These are phyloP conservation scores for Argentina silus DNA, from an alignment of 2,797 vertebrate genomes.

Conservation along the genomic window DNA sequence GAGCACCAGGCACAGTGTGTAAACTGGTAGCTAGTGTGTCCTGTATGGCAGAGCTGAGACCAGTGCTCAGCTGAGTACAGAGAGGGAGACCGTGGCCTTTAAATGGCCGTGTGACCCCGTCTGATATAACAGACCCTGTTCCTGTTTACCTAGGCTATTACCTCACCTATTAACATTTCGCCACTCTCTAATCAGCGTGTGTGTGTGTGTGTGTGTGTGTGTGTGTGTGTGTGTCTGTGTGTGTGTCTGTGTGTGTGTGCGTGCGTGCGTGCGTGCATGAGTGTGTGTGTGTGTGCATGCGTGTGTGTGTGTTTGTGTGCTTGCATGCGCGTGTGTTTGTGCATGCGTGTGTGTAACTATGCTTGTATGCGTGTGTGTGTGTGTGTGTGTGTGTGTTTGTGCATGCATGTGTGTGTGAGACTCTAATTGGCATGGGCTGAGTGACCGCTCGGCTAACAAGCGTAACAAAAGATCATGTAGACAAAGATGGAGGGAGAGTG, in stretches of 20 bases:
- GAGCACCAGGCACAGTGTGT: too few relatives aligned
- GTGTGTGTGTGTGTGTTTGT: not conserved
- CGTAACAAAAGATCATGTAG: conserved; percentile 47
- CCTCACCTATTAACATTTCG: conserved; percentile 56
- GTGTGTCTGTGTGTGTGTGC: conserved; percentile 11
- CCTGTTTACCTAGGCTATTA: conserved; percentile 13
- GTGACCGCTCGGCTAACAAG: conserved; percentile 44
- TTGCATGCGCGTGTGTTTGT: conserved; percentile 22
- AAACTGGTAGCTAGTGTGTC: too few relatives aligned
- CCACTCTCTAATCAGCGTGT: conserved; percentile 52
- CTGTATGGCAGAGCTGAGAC: not conserved
- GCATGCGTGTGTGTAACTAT: conserved; percentile 14
- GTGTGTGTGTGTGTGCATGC: not conserved
- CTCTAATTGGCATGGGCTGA: conserved; percentile 66
- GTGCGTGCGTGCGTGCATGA: not conserved
- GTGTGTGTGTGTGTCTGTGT: conserved; percentile 16
- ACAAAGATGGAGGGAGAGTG: conserved; percentile 9
- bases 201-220: conserved; percentile 9
- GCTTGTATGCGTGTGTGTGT: not conserved
- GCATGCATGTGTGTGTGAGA: conserved; percentile 36
- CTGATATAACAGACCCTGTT: not conserved
- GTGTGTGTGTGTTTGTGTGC: conserved; percentile 42
- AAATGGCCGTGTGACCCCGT: not conserved
- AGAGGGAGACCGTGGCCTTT: not conserved
- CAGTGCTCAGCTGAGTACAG: conserved; percentile 1